A percentile compares a stretch with the other conserved stretches of the same genome.
These are phyloP conservation scores for Tinea semifulvella DNA, from an alignment of 2,888 invertebrate genomes.

Conservation along the genomic window DNA sequence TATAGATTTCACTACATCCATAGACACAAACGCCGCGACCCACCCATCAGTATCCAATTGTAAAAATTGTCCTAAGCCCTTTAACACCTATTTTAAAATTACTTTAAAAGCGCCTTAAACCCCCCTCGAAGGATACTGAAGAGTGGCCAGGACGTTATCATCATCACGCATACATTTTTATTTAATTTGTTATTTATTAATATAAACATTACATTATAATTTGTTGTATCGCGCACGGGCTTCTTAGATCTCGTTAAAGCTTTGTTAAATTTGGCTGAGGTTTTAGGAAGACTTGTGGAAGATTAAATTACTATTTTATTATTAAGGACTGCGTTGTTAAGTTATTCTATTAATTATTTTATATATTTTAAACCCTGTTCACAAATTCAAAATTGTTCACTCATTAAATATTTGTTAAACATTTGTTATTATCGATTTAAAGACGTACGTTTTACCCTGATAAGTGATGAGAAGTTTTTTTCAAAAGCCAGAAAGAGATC, in stretches of 20 bases:
- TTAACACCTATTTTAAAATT: not conserved
- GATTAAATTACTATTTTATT: conserved; percentile 20
- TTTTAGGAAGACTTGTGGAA: conserved; percentile 55
- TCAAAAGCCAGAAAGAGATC: not conserved
- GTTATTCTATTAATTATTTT: conserved; percentile 4
- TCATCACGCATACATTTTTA: conserved; percentile 57
- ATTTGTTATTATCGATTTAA: not conserved
- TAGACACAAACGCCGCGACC: conserved; percentile 28
- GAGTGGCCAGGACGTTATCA: conserved; percentile 28
- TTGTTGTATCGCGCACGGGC: conserved; percentile 55
- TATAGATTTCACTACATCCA: conserved; percentile 48
- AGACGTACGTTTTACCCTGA: conserved; percentile 6
- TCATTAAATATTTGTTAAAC: not conserved
- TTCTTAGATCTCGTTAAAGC: conserved; percentile 31
- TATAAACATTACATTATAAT: conserved; percentile 62
- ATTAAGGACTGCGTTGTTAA: not conserved
- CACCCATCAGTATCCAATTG: conserved; percentile 33
- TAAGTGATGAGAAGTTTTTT: not conserved
- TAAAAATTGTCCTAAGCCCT: conserved; percentile 36
- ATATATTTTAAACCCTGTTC: conserved; percentile 10
- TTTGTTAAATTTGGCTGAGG: conserved; percentile 32
- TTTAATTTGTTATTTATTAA: conserved; percentile 54
- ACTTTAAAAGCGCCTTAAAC: conserved; percentile 20
- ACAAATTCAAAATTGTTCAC: conserved; percentile 6
- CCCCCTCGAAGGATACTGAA: conserved; percentile 34